Evolutionary conservation across 2,888 invertebrate species (phyloP), one percentile per base, ranked within the genome.

Genomic region (Acanthopleura granulata): DNA sequence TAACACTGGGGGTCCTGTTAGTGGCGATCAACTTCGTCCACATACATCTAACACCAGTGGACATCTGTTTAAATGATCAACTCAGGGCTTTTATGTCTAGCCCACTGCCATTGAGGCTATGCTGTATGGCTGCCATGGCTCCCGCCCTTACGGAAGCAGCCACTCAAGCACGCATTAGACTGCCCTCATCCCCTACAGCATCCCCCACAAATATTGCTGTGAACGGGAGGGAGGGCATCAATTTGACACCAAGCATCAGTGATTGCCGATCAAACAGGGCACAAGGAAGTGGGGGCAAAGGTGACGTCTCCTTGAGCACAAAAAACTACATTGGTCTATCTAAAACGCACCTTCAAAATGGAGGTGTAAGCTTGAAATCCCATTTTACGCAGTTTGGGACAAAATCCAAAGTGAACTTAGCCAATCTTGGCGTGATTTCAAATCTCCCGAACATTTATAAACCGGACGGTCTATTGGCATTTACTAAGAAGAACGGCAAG

Each of bases 71-170:
- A 16, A 30, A 69, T 69, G 69, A 69, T n/a, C 22, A 69, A 29
- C 16, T 18, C 18, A 40, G 29, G 57, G 62, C 69, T 72, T 86
- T 77, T 80, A 86, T 88, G 86, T 85, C 83, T 75, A 81, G 80
- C 72, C 83, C 85, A 73, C 80, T 86, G 82, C 83, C 87, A 77
- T 83, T 86, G 83, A 86, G 88, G 86, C 82, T 86, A 87, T 88
- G 89, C 83, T 87, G 88, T 82, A 82, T 87, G 82, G 88, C 88
- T 83, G 88, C 88, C 93, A 96, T 97, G 96, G 96, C 96, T 93
- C 96, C 96, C 93, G 96, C 96, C 93, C 94, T 96, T 92, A 95
- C 96, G 91, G 95, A 95, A 93, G 93, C 91, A 75, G 93, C 86
- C 80, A 86, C 87, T 76, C 87, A 88, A 81, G 84, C 88, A 77